A percentile compares a stretch with the other conserved stretches of the same genome.
Evolutionary conservation across 2,797 vertebrate species (phyloP).

Genomic region (Chiloscyllium punctatum): DNA sequence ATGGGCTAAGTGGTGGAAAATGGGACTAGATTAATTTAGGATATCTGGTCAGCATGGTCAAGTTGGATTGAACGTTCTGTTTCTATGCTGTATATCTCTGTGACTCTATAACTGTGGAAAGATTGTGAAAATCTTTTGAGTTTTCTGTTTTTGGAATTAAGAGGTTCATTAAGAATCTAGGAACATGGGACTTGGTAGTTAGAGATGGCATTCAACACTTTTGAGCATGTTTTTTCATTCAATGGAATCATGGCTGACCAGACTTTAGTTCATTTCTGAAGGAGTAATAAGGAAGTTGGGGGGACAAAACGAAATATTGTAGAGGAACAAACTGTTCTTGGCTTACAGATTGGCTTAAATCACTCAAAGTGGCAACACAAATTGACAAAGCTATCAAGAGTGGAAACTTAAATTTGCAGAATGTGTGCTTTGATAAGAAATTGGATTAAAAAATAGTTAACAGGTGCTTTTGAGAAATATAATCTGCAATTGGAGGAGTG

Average conservation of each 20-base stretch:
- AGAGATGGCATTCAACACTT: too few species aligned
- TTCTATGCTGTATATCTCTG: too few species aligned
- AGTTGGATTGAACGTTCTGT: too few species aligned
- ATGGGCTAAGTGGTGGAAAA: too few species aligned
- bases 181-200: too few species aligned
- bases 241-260: too few species aligned
- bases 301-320: background rate
- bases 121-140: background rate
- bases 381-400: background rate
- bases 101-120: background rate
- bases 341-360: background rate
- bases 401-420: background rate
- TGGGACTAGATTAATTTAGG: too few species aligned
- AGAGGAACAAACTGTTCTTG: background rate
- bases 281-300: background rate
- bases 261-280: background rate
- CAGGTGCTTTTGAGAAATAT: background rate
- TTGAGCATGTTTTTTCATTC: too few species aligned
- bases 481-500: background rate
- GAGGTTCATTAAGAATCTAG: background rate
- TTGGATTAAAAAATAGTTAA: background rate
- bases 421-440: background rate
- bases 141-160: background rate
- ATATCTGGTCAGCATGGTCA: too few species aligned
- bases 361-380: background rate